phyloP scores from a whole-genome alignment of 2,113 vertebrate species.

The Tachycineta bicolor region DNA sequence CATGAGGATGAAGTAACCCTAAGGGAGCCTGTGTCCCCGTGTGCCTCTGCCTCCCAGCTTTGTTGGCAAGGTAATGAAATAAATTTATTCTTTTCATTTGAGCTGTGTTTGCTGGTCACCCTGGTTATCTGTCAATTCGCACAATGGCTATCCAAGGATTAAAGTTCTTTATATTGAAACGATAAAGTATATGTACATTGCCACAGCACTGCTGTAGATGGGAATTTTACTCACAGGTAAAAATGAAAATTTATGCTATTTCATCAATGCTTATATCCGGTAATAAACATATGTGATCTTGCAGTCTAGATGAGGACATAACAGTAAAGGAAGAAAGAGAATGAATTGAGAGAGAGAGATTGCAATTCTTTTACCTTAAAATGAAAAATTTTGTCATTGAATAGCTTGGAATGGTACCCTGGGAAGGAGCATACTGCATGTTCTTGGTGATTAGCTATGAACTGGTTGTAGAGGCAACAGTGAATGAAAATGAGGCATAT shows the following conservation, averaged over 20 bases:
- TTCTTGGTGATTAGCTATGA: neutral
- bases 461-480: neutral
- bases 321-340: neutral
- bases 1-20: neutral
- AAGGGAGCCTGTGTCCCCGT: fast-evolving
- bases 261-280: neutral
- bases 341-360: neutral
- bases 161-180: neutral
- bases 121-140: neutral
- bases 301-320: neutral
- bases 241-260: neutral
- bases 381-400: neutral
- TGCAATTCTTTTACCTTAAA: neutral
- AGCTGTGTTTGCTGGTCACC: neutral
- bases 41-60: neutral
- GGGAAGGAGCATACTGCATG: neutral
- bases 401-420: neutral
- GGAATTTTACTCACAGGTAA: neutral
- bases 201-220: neutral
- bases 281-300: neutral
- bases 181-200: neutral
- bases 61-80: neutral
- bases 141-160: neutral
- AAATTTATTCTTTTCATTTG: neutral
- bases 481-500: neutral